Conservation (phyloP, 2,113 vertebrate genomes). For the Miniopterus natalensis region DNA sequence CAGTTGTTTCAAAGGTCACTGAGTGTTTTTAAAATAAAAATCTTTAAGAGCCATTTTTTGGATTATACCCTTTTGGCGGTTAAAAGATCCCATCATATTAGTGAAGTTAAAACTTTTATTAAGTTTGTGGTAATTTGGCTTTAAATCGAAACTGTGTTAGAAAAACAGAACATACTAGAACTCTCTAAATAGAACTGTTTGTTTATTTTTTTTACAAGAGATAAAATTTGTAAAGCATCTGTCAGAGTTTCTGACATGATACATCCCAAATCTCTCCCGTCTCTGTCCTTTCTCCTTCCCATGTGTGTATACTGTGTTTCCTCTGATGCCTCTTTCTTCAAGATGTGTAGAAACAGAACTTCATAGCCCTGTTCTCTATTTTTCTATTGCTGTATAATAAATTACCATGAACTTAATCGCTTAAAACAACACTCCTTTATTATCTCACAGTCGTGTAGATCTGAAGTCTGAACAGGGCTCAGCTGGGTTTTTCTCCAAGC, state of each 20-base stretch:
- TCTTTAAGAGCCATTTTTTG: background rate
- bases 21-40: slow-evolving; percentile 37
- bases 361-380: background rate
- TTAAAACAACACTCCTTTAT: background rate
- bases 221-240: background rate
- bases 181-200: slow-evolving; percentile 9
- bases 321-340: slow-evolving; percentile 10
- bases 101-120: slow-evolving; percentile 1
- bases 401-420: background rate
- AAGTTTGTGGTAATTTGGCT: background rate
- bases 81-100: background rate
- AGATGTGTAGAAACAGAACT: background rate
- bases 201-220: background rate
- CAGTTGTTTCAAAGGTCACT: background rate
- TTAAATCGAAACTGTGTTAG: background rate
- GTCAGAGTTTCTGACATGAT: background rate
- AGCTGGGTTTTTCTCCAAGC: background rate
- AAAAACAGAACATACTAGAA: background rate
- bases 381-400: background rate
- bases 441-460: background rate
- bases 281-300: background rate
- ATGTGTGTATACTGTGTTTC: background rate
- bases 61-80: background rate
- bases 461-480: background rate
- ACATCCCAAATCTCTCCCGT: background rate